phyloP scores from a whole-genome alignment of 1,140 invertebrate species.

The Samia ricini region DNA sequence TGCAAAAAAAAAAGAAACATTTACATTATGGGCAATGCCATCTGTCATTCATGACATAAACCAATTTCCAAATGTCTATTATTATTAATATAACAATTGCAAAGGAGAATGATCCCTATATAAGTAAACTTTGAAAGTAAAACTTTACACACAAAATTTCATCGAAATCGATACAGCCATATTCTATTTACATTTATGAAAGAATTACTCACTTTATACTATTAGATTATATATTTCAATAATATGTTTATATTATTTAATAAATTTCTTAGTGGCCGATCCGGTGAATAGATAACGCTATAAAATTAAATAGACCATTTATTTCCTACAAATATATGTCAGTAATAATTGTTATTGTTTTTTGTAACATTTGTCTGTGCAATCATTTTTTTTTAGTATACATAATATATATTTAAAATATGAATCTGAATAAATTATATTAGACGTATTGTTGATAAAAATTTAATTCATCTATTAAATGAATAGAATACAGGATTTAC shows the following conservation, averaged over 20 bases:
- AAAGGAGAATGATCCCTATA: too few relatives aligned
- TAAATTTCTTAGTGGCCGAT: background rate
- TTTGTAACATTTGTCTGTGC: slow-evolving; percentile 15
- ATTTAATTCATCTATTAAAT: slow-evolving; percentile 4
- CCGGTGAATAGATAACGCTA: slow-evolving; percentile 23
- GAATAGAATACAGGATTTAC: slow-evolving; percentile 29
- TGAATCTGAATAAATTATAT: slow-evolving; percentile 22
- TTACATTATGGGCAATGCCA: too few relatives aligned
- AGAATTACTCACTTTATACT: too few relatives aligned
- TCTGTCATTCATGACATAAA: too few relatives aligned
- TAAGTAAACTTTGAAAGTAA: too few relatives aligned
- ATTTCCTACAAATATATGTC: background rate
- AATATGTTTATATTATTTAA: background rate
- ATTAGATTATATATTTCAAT: background rate
- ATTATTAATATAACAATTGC: too few relatives aligned
- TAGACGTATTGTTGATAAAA: slow-evolving; percentile 15
- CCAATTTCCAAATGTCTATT: too few relatives aligned
- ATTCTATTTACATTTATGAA: too few relatives aligned
- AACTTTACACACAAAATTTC: too few relatives aligned
- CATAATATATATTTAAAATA: slow-evolving; percentile 4
- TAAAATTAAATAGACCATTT: background rate
- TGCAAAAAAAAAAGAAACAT: too few relatives aligned
- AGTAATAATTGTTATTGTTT: background rate
- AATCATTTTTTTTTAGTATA: slow-evolving; percentile 9
- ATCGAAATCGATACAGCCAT: too few relatives aligned